phyloP scores from a whole-genome alignment of 2,888 invertebrate species.

The Willowsia nigromaculata region DNA sequence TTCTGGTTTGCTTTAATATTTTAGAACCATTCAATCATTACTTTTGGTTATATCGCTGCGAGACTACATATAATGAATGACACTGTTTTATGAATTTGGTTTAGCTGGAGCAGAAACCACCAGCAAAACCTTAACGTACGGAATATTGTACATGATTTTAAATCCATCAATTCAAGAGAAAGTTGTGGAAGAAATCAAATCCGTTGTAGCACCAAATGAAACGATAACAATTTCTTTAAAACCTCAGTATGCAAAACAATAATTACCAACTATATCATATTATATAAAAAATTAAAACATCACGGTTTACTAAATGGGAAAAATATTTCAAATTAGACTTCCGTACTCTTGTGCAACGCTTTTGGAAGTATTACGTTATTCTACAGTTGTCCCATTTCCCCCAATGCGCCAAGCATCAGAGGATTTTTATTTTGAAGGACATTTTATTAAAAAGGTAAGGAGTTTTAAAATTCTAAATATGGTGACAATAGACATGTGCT shows the following conservation, averaged over 20 bases:
- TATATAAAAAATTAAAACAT: background rate
- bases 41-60: background rate
- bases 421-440: constrained; percentile 25
- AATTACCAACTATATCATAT: too few species aligned
- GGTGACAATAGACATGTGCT: background rate
- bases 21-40: background rate
- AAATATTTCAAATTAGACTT: too few species aligned
- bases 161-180: constrained; percentile 49
- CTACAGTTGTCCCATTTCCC: background rate
- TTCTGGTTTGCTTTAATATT: too few species aligned
- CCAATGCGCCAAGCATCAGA: background rate
- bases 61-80: background rate
- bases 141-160: constrained; percentile 29
- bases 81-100: background rate
- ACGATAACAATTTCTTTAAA: background rate
- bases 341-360: constrained; percentile 30
- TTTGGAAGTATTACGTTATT: background rate
- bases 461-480: background rate
- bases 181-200: constrained; percentile 26
- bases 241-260: background rate
- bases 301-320: background rate
- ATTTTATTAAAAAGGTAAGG: constrained; percentile 31
- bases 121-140: constrained; percentile 57
- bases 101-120: constrained; percentile 77
- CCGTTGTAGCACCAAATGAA: background rate